phyloP scores from a whole-genome alignment of 1,140 invertebrate genomes.

The Epicauta chinensis region DNA sequence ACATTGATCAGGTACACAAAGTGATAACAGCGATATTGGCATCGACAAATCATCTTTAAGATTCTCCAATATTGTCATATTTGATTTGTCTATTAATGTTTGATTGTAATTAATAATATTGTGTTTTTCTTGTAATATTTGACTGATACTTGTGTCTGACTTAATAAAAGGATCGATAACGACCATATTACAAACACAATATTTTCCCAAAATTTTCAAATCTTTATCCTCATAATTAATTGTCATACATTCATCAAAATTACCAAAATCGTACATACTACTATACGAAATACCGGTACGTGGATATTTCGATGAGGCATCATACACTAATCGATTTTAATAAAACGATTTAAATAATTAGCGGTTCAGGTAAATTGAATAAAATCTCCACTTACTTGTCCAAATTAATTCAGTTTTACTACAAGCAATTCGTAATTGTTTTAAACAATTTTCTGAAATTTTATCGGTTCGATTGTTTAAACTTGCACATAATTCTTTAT shows the following conservation, averaged over 20 bases:
- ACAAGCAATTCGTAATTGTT: background rate
- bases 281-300: background rate
- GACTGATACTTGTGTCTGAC: no score
- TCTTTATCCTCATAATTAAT: background rate
- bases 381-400: slow-evolving; percentile 1
- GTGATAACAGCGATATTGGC: background rate
- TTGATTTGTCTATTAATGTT: background rate
- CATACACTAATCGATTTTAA: slow-evolving; percentile 2
- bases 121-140: no score
- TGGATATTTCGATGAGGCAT: slow-evolving; percentile 6
- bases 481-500: background rate
- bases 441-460: background rate
- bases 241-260: slow-evolving; percentile 2
- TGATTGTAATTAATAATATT: background rate
- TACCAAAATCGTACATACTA: slow-evolving; percentile 5
- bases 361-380: no score
- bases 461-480: background rate
- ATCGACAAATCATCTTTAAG: background rate
- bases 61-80: background rate
- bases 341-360: background rate
- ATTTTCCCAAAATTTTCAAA: slow-evolving; percentile 5
- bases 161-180: background rate
- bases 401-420: background rate
- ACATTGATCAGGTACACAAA: slow-evolving; percentile 8
- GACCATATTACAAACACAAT: background rate